Base-by-base conservation (phyloP, 2,113 vertebrate genomes). In the Rhagologus leucostigma region DNA sequence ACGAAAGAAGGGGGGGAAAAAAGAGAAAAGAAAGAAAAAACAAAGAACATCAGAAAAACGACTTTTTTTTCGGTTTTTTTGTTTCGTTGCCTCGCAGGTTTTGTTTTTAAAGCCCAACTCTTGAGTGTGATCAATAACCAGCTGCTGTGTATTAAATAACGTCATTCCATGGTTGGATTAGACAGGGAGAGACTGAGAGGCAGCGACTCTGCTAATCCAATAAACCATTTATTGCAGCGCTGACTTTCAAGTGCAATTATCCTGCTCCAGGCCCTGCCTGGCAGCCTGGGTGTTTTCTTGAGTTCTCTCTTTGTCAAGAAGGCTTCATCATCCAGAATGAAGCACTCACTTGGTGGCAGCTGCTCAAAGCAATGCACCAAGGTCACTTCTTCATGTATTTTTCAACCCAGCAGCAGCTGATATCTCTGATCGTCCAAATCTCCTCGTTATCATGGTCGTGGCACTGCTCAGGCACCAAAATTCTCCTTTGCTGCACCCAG, bases 111-210 rank as follows among this genome's bases (percentile, higher is more conserved):
- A 89, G 75, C 62, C 57, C 59, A 60, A 4, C 39, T 52, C 33
- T 8, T 9, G 63, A 60, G 62, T 83, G 90, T 95, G 93, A 96
- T 96, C 95, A 95, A 97, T 97, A 97, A 97, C 96, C 97, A 96
- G 97, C 46, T 67, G 56, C 44, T 67, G 29, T 24, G 71, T 9
- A 22, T 84, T 55, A 92, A 88, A 67, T 42, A 77, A 93, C 47
- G 68, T 67, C 78, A 76, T 20, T 55, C 41, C 1, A 9, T 44
- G 47, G 30, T 65, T 33, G 91, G 64, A 41, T 83, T 65, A 81
- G 73, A 67, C 63, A 93, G 73, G 53, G 76, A 73, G 84, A 88
- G 49, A 23, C 62, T 57, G 85, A 71, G 27, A 68, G 71, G 67
- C 56, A 84, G 76, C 22, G 46, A 37, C 82, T 94, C 23, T 60